phyloP scores from a whole-genome alignment of 2,888 invertebrate species.

The Drosophila kuntzei region DNA sequence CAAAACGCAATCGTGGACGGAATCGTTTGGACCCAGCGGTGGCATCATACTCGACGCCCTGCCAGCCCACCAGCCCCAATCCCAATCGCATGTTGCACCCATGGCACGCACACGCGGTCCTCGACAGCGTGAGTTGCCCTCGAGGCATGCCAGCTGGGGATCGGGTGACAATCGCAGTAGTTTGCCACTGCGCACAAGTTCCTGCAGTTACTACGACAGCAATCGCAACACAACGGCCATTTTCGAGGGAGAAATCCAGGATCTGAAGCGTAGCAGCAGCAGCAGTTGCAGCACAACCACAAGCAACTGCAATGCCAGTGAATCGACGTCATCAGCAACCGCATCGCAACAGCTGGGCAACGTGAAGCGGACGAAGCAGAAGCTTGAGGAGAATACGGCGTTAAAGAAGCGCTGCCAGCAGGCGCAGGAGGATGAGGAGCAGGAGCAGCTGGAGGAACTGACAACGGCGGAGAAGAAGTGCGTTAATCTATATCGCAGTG shows the following conservation, averaged over 20 bases:
- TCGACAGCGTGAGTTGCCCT: slow-evolving; percentile 87
- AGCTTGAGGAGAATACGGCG: slow-evolving; percentile 87
- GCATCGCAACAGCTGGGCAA: slow-evolving; percentile 86
- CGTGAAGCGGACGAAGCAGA: slow-evolving; percentile 90
- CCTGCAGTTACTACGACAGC: slow-evolving; percentile 90
- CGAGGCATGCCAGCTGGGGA: slow-evolving; percentile 93
- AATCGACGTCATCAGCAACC: slow-evolving; percentile 17
- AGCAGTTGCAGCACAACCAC: slow-evolving; percentile 69
- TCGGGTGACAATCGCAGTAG: slow-evolving; percentile 89
- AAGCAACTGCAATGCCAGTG: slow-evolving; percentile 57
- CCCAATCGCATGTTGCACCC: slow-evolving; percentile 28
- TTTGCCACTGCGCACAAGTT: slow-evolving; percentile 89
- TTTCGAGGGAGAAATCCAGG: slow-evolving; percentile 84
- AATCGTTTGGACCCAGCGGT: slow-evolving; percentile 76
- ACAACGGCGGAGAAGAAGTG: slow-evolving; percentile 59
- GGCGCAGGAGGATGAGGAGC: slow-evolving; percentile 68
- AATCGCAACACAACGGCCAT: slow-evolving; percentile 84
- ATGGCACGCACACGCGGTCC: slow-evolving; percentile 82
- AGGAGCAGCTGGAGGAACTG: slow-evolving; percentile 62
- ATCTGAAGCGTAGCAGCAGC: slow-evolving; percentile 75
- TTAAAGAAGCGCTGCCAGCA: slow-evolving; percentile 82
- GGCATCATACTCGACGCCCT: slow-evolving; percentile 71
- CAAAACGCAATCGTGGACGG: slow-evolving; percentile 84
- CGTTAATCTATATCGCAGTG: slow-evolving; percentile 81
- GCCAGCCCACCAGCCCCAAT: slow-evolving; percentile 18